Conservation (phyloP, 2,797 vertebrate genomes). For the Centroberyx gerrardi region DNA sequence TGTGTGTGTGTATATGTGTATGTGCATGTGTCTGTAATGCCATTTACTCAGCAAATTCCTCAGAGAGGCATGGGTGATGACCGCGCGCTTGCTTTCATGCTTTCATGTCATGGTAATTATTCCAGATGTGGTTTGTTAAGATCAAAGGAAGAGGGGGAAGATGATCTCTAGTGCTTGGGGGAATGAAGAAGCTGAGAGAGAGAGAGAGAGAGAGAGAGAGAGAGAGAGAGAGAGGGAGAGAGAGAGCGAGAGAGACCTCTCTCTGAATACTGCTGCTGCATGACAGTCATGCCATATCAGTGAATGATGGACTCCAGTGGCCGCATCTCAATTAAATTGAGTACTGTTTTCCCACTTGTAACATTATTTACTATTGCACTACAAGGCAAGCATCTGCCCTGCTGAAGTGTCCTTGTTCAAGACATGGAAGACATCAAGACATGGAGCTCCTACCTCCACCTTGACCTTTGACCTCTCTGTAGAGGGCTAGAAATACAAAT, state of each 20-base stretch:
- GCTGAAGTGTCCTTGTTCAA: too few species aligned
- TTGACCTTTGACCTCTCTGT: too few species aligned
- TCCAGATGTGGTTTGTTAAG: conserved; percentile 68
- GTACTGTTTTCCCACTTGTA: neutral
- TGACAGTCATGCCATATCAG: conserved; percentile 5
- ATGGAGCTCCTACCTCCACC: too few species aligned
- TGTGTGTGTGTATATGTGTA: neutral
- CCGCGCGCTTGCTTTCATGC: conserved; percentile 29
- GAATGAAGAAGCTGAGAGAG: conserved; percentile 23
- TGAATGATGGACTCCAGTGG: conserved; percentile 5
- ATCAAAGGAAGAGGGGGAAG: conserved; percentile 68
- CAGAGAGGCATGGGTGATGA: conserved; percentile 39
- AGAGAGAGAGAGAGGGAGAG: neutral
- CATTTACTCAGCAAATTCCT: conserved; percentile 70
- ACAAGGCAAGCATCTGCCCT: too few species aligned
- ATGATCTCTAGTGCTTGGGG: conserved; percentile 45
- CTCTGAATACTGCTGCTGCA: too few species aligned
- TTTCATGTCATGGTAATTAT: conserved; percentile 65
- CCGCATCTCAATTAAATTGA: conserved; percentile 14
- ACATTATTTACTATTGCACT: neutral
- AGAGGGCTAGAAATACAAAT: too few species aligned
- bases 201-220: neutral
- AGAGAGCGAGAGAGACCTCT: neutral
- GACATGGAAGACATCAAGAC: too few species aligned
- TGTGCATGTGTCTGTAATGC: conserved; percentile 28